A percentile compares a stretch with the other conserved stretches of the same genome.
phyloP scores from a whole-genome alignment of 92 coral and sea anemone genomes.

The Epizoanthus ramosus region DNA sequence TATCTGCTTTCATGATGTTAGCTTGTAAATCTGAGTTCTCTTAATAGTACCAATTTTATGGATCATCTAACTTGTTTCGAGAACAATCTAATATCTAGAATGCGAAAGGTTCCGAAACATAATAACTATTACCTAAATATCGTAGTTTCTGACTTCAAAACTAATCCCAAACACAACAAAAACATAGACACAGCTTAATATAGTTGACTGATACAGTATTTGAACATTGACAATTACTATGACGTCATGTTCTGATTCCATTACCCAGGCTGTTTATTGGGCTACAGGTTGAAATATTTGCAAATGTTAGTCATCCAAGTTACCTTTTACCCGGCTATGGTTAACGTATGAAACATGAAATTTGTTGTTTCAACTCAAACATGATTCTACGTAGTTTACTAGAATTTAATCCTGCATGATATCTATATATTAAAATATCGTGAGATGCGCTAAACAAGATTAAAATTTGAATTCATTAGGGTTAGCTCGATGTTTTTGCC shows the following conservation, averaged over 20 bases:
- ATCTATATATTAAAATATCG: neutral
- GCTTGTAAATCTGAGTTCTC: too few relatives aligned
- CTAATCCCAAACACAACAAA: neutral
- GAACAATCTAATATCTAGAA: too few relatives aligned
- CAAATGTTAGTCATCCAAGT: neutral
- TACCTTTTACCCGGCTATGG: neutral
- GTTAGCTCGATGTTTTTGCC: neutral
- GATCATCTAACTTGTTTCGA: too few relatives aligned
- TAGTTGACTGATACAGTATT: neutral
- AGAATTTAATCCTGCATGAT: too few relatives aligned
- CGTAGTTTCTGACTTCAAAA: neutral
- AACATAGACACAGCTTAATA: neutral
- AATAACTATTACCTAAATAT: too few relatives aligned
- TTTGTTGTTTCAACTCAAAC: neutral
- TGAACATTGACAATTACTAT: neutral
- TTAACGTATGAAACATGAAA: neutral
- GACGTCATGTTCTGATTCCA: slow-evolving; percentile 17
- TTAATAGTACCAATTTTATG: too few relatives aligned
- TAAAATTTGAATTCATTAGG: neutral
- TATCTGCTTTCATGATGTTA: too few relatives aligned
- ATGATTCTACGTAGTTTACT: neutral
- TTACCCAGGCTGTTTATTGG: slow-evolving; percentile 24
- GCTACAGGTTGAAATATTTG: neutral
- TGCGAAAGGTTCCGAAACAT: too few relatives aligned
- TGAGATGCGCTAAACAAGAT: neutral